phyloP scores from a whole-genome alignment of 30 jellyfish, hydroid and myxozoan genomes.

The Mastigias papua region DNA sequence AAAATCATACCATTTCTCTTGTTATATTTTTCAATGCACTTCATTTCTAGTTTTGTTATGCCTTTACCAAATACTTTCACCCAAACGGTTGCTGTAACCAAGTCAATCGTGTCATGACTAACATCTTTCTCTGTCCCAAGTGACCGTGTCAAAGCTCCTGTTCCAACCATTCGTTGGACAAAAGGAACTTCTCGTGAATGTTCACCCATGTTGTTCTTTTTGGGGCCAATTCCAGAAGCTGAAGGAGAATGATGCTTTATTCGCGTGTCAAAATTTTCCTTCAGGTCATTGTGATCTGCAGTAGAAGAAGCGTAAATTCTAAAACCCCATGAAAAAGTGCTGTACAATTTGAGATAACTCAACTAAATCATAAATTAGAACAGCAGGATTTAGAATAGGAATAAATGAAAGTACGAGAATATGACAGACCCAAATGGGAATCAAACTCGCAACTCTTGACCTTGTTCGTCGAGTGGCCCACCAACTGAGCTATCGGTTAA shows the following conservation, averaged over 20 bases:
- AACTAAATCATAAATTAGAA: too few relatives aligned
- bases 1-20: not conserved
- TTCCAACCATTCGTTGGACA: slow-evolving; percentile 13
- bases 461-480: too few relatives aligned
- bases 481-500: too few relatives aligned
- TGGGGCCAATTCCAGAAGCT: not conserved
- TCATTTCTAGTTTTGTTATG: not conserved
- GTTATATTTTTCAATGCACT: not conserved
- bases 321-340: too few relatives aligned
- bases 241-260: not conserved
- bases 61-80: not conserved
- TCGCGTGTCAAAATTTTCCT: not conserved
- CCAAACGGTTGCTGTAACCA: slow-evolving; percentile 3
- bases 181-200: not conserved
- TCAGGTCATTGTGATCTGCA: not conserved
- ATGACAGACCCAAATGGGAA: too few relatives aligned
- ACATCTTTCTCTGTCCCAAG: not conserved
- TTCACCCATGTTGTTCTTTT: not conserved
- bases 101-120: slow-evolving; percentile 3
- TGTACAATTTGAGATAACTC: too few relatives aligned
- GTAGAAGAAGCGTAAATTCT: not conserved
- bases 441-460: too few relatives aligned
- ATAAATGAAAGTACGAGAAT: too few relatives aligned
- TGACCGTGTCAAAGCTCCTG: slow-evolving; percentile 5
- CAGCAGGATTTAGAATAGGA: too few relatives aligned